phyloP scores from a whole-genome alignment of 2,888 invertebrate species.

The Synergus japonicus region DNA sequence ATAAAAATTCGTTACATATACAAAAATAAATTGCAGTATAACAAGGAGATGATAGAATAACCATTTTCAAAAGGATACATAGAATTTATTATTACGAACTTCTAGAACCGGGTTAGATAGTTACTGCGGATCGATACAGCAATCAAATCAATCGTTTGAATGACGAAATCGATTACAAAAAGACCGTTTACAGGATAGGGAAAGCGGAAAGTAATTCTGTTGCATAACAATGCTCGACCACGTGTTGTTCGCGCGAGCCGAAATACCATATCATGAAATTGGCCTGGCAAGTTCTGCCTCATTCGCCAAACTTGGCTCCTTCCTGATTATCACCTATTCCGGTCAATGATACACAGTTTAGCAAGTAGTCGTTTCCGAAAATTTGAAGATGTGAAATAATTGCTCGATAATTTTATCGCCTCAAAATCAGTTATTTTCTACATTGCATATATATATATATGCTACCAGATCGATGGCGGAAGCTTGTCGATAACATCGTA shows the following conservation, averaged over 20 bases:
- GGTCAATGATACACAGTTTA: slow-evolving; percentile 50
- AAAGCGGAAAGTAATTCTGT: slow-evolving; percentile 47
- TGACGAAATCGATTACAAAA: neutral
- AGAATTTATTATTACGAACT: no score
- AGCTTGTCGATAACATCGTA: neutral
- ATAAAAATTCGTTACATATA: no score
- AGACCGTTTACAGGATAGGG: neutral
- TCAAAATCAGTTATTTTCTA: slow-evolving; percentile 41
- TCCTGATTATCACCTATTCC: slow-evolving; percentile 56
- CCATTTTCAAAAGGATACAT: neutral
- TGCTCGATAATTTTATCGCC: slow-evolving; percentile 49
- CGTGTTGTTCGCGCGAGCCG: slow-evolving; percentile 45
- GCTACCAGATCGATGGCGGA: neutral
- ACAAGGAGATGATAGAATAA: no score
- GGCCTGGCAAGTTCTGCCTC: slow-evolving; percentile 54
- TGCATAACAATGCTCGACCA: slow-evolving; percentile 53
- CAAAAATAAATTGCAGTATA: no score
- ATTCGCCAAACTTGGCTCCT: slow-evolving; percentile 47
- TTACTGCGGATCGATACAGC: no score
- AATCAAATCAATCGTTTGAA: neutral
- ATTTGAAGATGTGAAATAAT: slow-evolving; percentile 48
- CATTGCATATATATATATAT: no score
- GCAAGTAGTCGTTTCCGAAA: slow-evolving; percentile 39
- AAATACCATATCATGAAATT: slow-evolving; percentile 43
- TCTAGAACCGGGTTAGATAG: no score